Base-by-base conservation (phyloP, 2,113 vertebrate genomes). In the Mohoua ochrocephala region DNA sequence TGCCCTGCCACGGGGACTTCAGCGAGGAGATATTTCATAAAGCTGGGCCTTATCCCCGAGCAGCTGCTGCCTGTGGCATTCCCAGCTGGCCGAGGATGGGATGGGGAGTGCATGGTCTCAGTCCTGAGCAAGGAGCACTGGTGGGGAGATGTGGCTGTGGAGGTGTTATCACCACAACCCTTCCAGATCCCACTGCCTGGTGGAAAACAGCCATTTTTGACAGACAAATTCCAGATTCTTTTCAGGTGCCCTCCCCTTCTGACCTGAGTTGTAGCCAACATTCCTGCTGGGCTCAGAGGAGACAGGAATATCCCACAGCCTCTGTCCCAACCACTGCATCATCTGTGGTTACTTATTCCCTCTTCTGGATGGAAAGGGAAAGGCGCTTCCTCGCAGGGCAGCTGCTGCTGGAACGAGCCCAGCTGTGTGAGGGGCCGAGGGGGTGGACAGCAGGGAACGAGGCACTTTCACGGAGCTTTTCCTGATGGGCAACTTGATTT, bases 361-460 rank as follows among this genome's bases (percentile, higher is more conserved):
- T 35, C 42, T 73, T 42, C 53, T 73, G 33, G 56, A 37, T 2
- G 18, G 68, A 24, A 83, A 76, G 44, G 23, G 39, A 73, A 89
- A 65, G 78, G 15, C 13, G 73, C 35, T 44, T 78, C 39, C 71
- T 69, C 6, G 13, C 24, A 28, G 6, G 8, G 12, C 70, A 74
- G 45, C 54, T 84, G 57, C 3, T 42, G 50, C 76, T 86, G 84
- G 45, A 53, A 20, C n/a, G 20, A 30, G 64, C 60, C 42, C 65
- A 57, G 60, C 27, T 49, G 33, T 44, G 20, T 4, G 5, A 47
- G 21, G 6, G 41, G 56, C 80, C 63, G 57, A 76, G 65, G 45
- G 64, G 23, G 44, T 16, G 30, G 53, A 42, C 7, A 67, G 30
- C 30, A 35, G 2, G 18, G 33, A 49, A 65, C 0, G 0, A 57